Base-by-base conservation (phyloP, 2,113 vertebrate genomes). In the Coptodon rendalli region DNA sequence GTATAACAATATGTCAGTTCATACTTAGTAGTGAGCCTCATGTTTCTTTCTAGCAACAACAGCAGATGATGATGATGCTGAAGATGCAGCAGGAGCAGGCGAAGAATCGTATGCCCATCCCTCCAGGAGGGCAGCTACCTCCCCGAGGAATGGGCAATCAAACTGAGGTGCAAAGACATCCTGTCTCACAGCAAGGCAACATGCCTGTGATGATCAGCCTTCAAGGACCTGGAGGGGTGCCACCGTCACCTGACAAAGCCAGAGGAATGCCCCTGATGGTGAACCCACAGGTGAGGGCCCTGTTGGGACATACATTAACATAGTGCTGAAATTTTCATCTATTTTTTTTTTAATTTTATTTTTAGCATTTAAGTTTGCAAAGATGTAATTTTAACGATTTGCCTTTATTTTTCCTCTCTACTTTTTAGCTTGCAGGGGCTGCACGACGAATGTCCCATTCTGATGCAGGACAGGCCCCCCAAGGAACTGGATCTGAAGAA, bases 31-130 rank as follows among this genome's bases (percentile, higher is more conserved):
- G 38, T 76, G 2, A 45, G 43, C 5, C 29, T 19, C 27, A 19
- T 63, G 88, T 79, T 86, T n/a, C 4, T 56, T 94, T 96, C 16
- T 96, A 97, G 87, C 95, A 97, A 80, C 95, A 97, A 1, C 98
- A 98, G 61, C 98, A 98, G 84, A 98, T 98, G 98, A 98, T 99
- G 97, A 98, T 99, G 98, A 98, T 99, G 97, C 91, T 99, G 31
- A 98, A 99, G 97, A 98, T 99, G 97, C 98, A 97, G 68, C 98
- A 99, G 92, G 98, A 99, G 76, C 97, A 96, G 82, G 91, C 93
- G 19, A 97, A 97, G 87, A 96, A 95, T 93, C 97, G 98, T 88
- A 97, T 98, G 95, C 97, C 98, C 10, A 95, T 98, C 14, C 96
- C 98, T 24, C 97, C 97, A 80, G 97, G 97, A 81, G 96, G 97